Percentiles rank a stretch among this genome's conserved stretches.
These are phyloP conservation scores for Boloria euphrosyne DNA, from an alignment of 2,888 invertebrate species.

Conservation along the genomic window DNA sequence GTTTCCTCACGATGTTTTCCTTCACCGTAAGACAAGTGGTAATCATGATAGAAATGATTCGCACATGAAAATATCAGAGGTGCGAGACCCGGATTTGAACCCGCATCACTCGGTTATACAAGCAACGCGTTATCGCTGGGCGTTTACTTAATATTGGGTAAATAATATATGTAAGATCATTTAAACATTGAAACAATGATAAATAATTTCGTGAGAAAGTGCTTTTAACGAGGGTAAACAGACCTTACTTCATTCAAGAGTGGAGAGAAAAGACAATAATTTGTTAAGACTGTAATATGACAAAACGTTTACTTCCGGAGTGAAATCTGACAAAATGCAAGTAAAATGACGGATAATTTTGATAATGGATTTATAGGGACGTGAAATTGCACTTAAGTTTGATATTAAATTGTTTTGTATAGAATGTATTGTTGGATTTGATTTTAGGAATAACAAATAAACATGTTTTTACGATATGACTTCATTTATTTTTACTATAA, in stretches of 20 bases:
- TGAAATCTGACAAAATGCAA: constrained; percentile 53
- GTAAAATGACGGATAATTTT: constrained; percentile 55
- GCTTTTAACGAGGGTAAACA: constrained; percentile 9
- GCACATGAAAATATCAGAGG: too few relatives aligned
- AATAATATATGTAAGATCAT: too few relatives aligned
- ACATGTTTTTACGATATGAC: background rate
- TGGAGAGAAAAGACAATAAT: constrained; percentile 13
- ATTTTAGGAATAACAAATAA: background rate
- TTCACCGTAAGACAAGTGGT: too few relatives aligned
- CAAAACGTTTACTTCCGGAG: constrained; percentile 27
- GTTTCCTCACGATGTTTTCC: too few relatives aligned
- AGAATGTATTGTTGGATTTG: background rate
- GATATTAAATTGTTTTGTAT: constrained; percentile 12
- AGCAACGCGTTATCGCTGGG: too few relatives aligned
- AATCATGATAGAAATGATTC: too few relatives aligned
- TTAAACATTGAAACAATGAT: constrained; percentile 11
- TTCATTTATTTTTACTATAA: background rate
- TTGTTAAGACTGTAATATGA: constrained; percentile 4
- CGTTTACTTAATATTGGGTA: too few relatives aligned
- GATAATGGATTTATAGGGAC: constrained; percentile 30
- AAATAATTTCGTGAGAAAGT: background rate
- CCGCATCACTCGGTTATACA: too few relatives aligned
- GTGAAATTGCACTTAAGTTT: constrained; percentile 16
- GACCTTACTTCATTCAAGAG: constrained; percentile 9
- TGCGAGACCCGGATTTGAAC: too few relatives aligned